A percentile compares a stretch with the other conserved stretches of the same genome.
phyloP scores from a whole-genome alignment of 2,888 invertebrate species.

The Cryptosula pallasiana region DNA sequence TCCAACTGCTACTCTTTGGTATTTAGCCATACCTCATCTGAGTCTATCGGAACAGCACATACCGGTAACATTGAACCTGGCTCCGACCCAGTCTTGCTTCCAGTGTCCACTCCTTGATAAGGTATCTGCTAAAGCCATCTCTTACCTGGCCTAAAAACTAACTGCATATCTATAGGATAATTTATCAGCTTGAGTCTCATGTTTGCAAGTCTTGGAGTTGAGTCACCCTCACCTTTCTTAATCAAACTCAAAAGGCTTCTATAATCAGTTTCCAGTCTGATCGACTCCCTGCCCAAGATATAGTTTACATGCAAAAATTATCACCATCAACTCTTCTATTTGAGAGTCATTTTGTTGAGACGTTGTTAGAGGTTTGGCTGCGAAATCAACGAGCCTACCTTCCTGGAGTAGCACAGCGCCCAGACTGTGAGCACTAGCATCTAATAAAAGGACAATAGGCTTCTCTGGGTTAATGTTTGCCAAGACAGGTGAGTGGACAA shows the following conservation, averaged over 20 bases:
- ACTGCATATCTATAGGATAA: not conserved
- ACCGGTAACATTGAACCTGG: not conserved
- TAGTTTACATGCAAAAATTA: not conserved
- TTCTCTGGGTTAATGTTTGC: conserved; percentile 10
- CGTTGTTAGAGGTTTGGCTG: not conserved
- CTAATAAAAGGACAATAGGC: not conserved
- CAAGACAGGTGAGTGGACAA: not conserved
- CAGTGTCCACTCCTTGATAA: not conserved
- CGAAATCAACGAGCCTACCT: not conserved
- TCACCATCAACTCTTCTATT: not conserved
- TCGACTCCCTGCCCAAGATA: too few relatives aligned
- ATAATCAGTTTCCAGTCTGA: not conserved
- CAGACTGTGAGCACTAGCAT: conserved; percentile 18
- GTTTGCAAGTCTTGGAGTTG: not conserved
- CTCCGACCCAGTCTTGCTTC: not conserved
- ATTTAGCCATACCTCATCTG: too few relatives aligned
- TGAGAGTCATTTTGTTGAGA: not conserved
- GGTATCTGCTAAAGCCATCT: not conserved
- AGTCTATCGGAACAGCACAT: not conserved
- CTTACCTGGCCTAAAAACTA: not conserved
- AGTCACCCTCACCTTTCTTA: not conserved
- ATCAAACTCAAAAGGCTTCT: not conserved
- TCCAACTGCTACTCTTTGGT: not conserved
- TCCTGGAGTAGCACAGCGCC: conserved; percentile 9
- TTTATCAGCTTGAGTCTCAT: not conserved